Evolutionary conservation across 2,797 vertebrate species (phyloP).

Genomic region (Ptychobarbus kaznakovi): DNA sequence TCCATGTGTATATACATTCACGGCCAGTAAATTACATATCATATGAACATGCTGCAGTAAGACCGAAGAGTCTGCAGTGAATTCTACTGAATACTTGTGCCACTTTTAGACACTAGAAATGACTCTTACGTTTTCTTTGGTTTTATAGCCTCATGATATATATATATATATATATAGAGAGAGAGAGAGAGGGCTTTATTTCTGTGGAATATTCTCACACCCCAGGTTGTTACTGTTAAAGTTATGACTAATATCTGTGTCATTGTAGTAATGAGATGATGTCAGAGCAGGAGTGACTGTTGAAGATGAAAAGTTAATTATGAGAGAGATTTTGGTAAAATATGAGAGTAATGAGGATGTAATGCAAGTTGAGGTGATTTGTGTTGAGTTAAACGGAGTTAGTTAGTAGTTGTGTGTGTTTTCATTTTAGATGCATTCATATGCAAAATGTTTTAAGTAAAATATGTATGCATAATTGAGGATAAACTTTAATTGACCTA

Average conservation of each 20-base stretch:
- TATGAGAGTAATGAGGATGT: not conserved
- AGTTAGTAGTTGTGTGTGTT: not conserved
- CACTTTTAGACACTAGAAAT: not conserved
- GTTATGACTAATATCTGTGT: slow-evolving; percentile 11
- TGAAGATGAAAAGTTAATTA: not conserved
- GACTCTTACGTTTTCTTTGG: not conserved
- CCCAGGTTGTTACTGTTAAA: not conserved
- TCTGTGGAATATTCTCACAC: not conserved
- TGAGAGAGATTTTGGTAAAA: not conserved
- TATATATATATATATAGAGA: not conserved
- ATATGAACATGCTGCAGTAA: not conserved
- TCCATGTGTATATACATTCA: slow-evolving; percentile 17
- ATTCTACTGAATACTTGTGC: too few relatives aligned
- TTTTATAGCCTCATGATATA: not conserved
- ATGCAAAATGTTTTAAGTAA: not conserved
- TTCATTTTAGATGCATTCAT: not conserved
- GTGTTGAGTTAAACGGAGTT: not conserved
- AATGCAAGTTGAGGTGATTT: not conserved
- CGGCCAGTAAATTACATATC: not conserved
- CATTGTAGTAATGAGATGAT: slow-evolving; percentile 1
- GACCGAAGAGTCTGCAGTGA: not conserved
- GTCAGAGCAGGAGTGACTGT: not conserved
- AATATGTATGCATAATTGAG: not conserved
- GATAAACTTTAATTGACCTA: not conserved
- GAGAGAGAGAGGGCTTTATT: not conserved